Evolutionary conservation across 2,113 vertebrate genomes (phyloP).

Genomic region (Hemicordylus capensis): DNA sequence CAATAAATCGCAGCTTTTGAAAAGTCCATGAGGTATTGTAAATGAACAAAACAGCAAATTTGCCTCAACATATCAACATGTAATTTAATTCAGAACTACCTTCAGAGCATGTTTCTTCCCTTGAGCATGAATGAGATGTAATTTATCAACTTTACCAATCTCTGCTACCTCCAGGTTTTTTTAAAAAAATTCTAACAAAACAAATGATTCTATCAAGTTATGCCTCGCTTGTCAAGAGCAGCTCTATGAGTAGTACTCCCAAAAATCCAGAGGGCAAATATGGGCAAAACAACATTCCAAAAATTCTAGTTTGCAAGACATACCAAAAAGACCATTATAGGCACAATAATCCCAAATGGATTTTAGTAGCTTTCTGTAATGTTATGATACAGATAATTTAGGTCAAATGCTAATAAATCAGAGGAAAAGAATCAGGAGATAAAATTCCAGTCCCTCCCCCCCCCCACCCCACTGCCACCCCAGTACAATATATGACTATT

Average conservation of each 20-base stretch:
- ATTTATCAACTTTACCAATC: slow-evolving; percentile 33
- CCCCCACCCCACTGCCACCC: too few relatives aligned
- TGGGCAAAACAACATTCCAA: not conserved
- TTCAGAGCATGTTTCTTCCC: slow-evolving; percentile 14
- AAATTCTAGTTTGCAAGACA: slow-evolving; percentile 2
- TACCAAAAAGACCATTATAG: not conserved
- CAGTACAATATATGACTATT: not conserved
- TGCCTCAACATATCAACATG: slow-evolving; percentile 30
- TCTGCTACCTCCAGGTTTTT: slow-evolving; percentile 47
- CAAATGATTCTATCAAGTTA: slow-evolving; percentile 45
- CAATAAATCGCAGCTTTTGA: slow-evolving; percentile 51
- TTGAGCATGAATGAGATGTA: slow-evolving; percentile 21
- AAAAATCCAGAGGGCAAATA: slow-evolving; percentile 9
- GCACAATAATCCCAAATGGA: not conserved
- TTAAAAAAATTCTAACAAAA: slow-evolving; percentile 25
- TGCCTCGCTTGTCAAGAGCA: slow-evolving; percentile 22
- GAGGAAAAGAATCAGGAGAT: not conserved
- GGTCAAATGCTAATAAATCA: not conserved
- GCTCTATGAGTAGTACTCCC: slow-evolving; percentile 1
- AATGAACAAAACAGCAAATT: slow-evolving; percentile 41
- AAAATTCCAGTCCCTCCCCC: not conserved
- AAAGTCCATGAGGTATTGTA: slow-evolving; percentile 40
- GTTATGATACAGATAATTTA: not conserved
- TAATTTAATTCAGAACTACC: slow-evolving; percentile 45
- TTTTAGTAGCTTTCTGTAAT: not conserved